Evolutionary conservation across 2,888 invertebrate species (phyloP).

Genomic region (Parnassius apollo): DNA sequence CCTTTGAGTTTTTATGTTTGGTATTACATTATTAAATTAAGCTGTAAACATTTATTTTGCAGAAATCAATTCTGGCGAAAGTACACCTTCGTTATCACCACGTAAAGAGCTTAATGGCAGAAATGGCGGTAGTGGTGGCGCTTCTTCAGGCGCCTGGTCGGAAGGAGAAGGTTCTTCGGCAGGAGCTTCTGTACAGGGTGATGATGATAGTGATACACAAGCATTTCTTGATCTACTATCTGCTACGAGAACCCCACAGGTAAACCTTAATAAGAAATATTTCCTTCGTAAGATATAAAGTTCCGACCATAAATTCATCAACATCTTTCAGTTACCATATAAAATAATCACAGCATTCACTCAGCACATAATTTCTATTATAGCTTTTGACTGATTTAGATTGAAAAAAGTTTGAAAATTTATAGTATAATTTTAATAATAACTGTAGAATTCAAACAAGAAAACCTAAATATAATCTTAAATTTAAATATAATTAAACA

Average conservation of each 20-base stretch:
- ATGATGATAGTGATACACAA: constrained; percentile 86
- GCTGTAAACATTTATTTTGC: constrained; percentile 27
- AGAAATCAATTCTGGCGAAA: constrained; percentile 73
- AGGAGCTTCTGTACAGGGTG: constrained; percentile 85
- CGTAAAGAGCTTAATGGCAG: constrained; percentile 84
- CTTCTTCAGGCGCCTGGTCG: constrained; percentile 86
- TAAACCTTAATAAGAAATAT: constrained; percentile 38
- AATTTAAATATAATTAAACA: no score
- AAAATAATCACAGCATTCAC: no score
- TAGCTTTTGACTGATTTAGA: no score
- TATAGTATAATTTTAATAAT: no score
- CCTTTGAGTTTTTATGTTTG: no score
- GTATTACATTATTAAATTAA: not conserved
- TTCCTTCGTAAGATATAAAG: no score
- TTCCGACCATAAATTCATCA: no score
- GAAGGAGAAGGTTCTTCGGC: constrained; percentile 90
- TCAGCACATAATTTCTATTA: no score
- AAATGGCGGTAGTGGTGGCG: constrained; percentile 74
- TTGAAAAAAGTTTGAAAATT: no score
- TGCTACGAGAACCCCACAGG: constrained; percentile 88
- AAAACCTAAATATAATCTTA: no score
- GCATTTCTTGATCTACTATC: constrained; percentile 87
- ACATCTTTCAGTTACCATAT: no score
- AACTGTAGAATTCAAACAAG: no score
- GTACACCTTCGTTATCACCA: constrained; percentile 85